Evolutionary conservation across 2,888 invertebrate species (phyloP).

Genomic region (Thelaira solivaga): DNA sequence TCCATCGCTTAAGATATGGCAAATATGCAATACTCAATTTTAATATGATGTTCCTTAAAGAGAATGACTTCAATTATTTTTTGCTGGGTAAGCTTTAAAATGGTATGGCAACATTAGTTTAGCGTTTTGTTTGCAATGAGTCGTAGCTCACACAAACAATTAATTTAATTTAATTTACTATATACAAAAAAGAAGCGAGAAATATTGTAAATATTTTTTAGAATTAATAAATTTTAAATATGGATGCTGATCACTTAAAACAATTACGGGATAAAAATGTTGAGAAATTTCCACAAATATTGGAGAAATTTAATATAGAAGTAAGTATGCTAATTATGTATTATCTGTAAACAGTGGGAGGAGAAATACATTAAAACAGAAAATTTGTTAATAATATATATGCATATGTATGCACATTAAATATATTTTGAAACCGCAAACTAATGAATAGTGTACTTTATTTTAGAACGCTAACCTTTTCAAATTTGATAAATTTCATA

Average conservation of each 20-base stretch:
- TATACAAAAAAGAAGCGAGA: neutral
- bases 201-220: neutral
- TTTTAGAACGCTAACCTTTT: conserved; percentile 73
- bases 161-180: neutral
- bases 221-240: conserved; percentile 45
- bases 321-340: conserved; percentile 65
- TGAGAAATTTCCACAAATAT: conserved; percentile 68
- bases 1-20: too few species aligned
- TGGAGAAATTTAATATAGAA: conserved; percentile 72
- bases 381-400: neutral
- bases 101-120: neutral
- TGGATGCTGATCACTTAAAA: conserved; percentile 73
- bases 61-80: too few species aligned
- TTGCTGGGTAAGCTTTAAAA: too few species aligned
- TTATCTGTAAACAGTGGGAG: conserved; percentile 9
- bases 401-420: neutral
- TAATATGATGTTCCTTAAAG: too few species aligned
- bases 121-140: neutral
- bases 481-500: conserved; percentile 73
- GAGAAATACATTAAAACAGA: too few species aligned
- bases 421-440: conserved; percentile 9
- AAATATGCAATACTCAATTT: too few species aligned
- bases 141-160: neutral
- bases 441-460: conserved; percentile 8
- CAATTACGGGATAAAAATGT: conserved; percentile 69